Conservation (phyloP, 2,888 invertebrate species). For the Hypomecis punctinalis region DNA sequence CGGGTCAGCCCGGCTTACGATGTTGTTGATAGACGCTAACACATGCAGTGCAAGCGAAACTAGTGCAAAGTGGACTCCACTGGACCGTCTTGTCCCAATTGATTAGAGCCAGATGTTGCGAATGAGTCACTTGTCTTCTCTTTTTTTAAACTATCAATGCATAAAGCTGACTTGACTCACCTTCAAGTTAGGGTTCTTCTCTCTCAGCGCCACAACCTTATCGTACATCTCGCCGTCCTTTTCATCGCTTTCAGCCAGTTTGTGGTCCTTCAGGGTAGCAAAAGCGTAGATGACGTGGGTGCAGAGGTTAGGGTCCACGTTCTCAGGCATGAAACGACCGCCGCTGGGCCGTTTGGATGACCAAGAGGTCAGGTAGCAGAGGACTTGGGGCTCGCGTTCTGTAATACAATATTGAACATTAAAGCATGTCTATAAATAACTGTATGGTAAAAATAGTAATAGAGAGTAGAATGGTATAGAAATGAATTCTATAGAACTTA, state of each 20-base stretch:
- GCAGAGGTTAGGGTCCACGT: slow-evolving; percentile 94
- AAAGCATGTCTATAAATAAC: background rate
- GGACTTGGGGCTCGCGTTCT: slow-evolving; percentile 94
- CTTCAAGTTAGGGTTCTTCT: slow-evolving; percentile 95
- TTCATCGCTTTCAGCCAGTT: slow-evolving; percentile 91
- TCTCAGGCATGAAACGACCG: slow-evolving; percentile 95
- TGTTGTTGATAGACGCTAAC: too few species aligned
- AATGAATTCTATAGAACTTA: too few species aligned
- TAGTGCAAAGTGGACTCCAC: too few species aligned
- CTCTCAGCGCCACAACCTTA: slow-evolving; percentile 92
- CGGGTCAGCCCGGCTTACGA: too few species aligned
- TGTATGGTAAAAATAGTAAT: background rate
- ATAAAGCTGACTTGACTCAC: slow-evolving; percentile 64
- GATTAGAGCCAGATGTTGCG: too few species aligned
- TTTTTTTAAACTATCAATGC: too few species aligned
- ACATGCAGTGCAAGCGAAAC: too few species aligned
- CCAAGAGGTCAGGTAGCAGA: slow-evolving; percentile 99
- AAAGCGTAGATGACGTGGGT: slow-evolving; percentile 98
- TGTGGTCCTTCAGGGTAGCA: slow-evolving; percentile 94
- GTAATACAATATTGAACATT: slow-evolving; percentile 46
- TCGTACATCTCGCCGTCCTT: slow-evolving; percentile 95
- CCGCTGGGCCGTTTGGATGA: slow-evolving; percentile 95
- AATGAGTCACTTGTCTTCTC: too few species aligned
- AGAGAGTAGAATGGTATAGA: too few species aligned
- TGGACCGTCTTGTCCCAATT: too few species aligned